Evolutionary conservation across 2,888 invertebrate genomes (phyloP), one percentile per base, ranked within the genome.

Genomic region (Caenorhabditis virilis): DNA sequence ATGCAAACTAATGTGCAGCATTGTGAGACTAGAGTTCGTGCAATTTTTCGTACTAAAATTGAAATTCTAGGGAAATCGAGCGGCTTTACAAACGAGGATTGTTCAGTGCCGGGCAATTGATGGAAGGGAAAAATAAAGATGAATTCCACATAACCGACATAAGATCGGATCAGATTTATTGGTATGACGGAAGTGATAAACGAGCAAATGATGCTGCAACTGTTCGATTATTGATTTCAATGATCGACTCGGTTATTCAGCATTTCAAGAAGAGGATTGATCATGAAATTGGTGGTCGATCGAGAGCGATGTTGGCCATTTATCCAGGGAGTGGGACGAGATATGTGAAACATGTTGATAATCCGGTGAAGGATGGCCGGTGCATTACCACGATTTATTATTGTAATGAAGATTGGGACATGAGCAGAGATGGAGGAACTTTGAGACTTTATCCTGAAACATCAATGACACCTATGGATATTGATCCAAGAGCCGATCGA

Each of bases 311-410:
- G 97, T 91, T 97, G 36, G 95, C 97, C 36, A 95, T 95, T 84
- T 97, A 97, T 85, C 97, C 95, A 0, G 95, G 95, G 27, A 89
- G 90, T 51, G 93, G 93, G 55, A 90, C 93, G 13, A 91, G 92
- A 83, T 97, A 97, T 85, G 92, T 95, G 53, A 92, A 93, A 85
- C 97, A 97, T 85, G 93, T 97, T 39, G 97, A 97, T 86, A 97
- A 97, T 87, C 95, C 97, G 6, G 93, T 93, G 85, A 89, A 89
- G 80, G 97, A 97, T 85, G 97, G 97, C 18, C 88, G 97, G 71
- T 93, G 94, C 83, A 92, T 97, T 82, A 97, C 97, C 7, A 91
- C 93, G 68, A 97, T 97, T 82, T 97, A 97, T 86, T 97, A 97
- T 87, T 89, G 95, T 80, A 97, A 97, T 86, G 88, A 90, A 82